phyloP scores from a whole-genome alignment of 2,888 invertebrate genomes.

The Nomada ruficornis region DNA sequence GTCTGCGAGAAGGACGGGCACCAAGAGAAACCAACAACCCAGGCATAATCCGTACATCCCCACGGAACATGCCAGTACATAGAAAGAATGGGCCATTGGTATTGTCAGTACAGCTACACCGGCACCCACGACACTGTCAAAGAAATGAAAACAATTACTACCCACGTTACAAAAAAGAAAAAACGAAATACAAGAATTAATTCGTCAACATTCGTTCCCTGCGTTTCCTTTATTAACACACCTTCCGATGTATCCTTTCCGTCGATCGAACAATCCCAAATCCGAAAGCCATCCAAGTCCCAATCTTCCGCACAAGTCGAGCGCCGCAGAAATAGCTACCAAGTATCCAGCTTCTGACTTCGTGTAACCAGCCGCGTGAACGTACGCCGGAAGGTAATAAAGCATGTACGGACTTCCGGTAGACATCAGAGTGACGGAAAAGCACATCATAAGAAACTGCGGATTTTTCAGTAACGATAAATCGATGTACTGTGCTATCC shows the following conservation, averaged over 20 bases:
- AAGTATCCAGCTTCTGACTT: conserved; percentile 88
- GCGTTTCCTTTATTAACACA: conserved; percentile 75
- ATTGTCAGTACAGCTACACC: conserved; percentile 89
- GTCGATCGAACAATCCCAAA: conserved; percentile 89
- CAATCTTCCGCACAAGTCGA: conserved; percentile 90
- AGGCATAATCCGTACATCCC: conserved; percentile 90
- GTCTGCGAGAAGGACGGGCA: conserved; percentile 90
- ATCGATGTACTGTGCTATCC: conserved; percentile 87
- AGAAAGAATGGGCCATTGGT: conserved; percentile 88
- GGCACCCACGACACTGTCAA: conserved; percentile 88
- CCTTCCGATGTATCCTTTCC: conserved; percentile 90
- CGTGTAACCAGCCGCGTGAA: conserved; percentile 88
- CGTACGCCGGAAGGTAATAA: conserved; percentile 91
- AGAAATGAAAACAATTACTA: conserved; percentile 4
- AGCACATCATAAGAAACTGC: conserved; percentile 89
- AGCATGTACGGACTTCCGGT: conserved; percentile 91
- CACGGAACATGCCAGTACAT: conserved; percentile 88
- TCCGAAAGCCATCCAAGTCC: conserved; percentile 91
- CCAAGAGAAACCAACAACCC: conserved; percentile 91
- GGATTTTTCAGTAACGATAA: conserved; percentile 88
- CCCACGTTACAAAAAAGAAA: background rate
- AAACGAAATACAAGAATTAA: background rate
- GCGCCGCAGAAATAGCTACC: conserved; percentile 90
- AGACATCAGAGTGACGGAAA: conserved; percentile 91
- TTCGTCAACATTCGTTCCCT: too few species aligned